These are phyloP conservation scores for Zaprionus ghesquierei DNA, from an alignment of 1,140 invertebrate species.

Conservation along the genomic window DNA sequence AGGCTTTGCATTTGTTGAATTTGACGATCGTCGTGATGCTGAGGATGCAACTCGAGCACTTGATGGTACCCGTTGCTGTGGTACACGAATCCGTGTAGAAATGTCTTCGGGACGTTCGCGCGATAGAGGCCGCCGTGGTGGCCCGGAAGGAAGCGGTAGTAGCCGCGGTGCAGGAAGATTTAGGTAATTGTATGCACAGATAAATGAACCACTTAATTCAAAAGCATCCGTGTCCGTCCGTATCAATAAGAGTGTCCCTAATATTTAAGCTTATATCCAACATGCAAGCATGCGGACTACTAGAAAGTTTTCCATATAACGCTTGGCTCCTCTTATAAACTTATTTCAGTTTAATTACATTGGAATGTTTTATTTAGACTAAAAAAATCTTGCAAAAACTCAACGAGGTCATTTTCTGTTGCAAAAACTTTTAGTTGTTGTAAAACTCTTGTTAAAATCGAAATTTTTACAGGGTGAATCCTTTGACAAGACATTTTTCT, in stretches of 20 bases:
- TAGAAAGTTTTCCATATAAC: not conserved
- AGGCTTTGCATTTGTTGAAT: conserved; percentile 99
- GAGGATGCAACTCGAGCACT: conserved; percentile 97
- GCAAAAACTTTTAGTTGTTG: conserved; percentile 37
- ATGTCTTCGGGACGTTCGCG: conserved; percentile 93
- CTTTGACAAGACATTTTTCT: conserved; percentile 61
- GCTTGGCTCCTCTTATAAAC: not conserved
- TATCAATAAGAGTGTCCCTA: not conserved
- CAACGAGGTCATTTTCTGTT: not conserved
- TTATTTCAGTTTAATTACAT: not conserved
- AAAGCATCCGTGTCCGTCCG: conserved; percentile 2
- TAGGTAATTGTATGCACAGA: conserved; percentile 15
- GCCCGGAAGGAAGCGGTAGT: conserved; percentile 85
- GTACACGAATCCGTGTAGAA: conserved; percentile 91
- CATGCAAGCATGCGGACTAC: not conserved
- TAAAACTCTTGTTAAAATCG: conserved; percentile 56
- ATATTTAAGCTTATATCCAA: not conserved
- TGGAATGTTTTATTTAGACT: not conserved
- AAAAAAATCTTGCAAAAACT: not conserved
- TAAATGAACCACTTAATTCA: not conserved
- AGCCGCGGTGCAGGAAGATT: conserved; percentile 82
- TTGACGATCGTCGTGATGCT: conserved; percentile 98
- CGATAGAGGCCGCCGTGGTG: conserved; percentile 10
- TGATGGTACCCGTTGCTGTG: conserved; percentile 96
- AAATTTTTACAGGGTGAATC: conserved; percentile 63